A percentile compares a stretch with the other conserved stretches of the same genome.
Conservation (phyloP, 2,113 vertebrate genomes). For the Ptilonorhynchus violaceus region DNA sequence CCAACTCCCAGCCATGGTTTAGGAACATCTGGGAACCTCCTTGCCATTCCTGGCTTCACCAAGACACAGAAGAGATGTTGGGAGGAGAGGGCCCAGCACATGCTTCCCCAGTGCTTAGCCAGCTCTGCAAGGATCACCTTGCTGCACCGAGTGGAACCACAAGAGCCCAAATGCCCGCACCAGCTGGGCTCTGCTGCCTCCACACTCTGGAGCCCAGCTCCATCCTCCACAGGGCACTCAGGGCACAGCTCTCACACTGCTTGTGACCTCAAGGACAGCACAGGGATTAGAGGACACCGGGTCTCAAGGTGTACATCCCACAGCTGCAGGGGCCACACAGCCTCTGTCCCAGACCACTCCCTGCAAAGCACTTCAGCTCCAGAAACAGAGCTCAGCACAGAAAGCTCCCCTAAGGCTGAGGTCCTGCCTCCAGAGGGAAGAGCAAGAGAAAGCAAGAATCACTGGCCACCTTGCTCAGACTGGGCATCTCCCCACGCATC, state of each 20-base stretch:
- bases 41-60: not conserved
- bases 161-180: not conserved
- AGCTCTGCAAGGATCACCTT: not conserved
- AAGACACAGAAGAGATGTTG: not conserved
- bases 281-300: not conserved
- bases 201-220: not conserved
- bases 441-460: not conserved
- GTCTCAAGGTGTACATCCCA: not conserved
- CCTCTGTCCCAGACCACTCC: not conserved
- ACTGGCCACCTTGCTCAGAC: not conserved
- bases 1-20: not conserved
- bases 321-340: not conserved
- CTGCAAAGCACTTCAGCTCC: not conserved
- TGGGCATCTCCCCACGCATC: not conserved
- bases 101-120: not conserved
- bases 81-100: not conserved
- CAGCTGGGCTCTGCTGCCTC: not conserved
- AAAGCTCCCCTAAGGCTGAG: not conserved
- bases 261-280: not conserved
- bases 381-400: not conserved
- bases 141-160: rapidly evolving
- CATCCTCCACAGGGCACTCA: not conserved
- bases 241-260: not conserved
- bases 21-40: not conserved
- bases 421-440: not conserved